Conservation (phyloP, 2,888 invertebrate genomes). For the Eucera pruinosa region DNA sequence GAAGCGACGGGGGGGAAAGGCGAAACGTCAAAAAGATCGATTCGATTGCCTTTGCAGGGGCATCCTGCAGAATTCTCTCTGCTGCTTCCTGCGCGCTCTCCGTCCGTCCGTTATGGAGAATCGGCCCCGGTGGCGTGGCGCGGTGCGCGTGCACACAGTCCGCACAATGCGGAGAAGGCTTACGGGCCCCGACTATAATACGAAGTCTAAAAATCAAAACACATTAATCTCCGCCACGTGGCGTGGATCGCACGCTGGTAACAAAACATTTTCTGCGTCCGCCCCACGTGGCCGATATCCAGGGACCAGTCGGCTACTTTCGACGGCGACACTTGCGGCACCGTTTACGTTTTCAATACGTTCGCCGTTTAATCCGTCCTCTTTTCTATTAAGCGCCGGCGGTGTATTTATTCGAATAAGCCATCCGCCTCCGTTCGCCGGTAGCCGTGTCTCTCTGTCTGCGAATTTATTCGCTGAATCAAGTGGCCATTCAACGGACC, state of each 20-base stretch:
- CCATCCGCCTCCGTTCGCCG: no score
- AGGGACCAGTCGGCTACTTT: slow-evolving; percentile 18
- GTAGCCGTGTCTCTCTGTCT: not conserved
- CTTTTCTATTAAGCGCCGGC: slow-evolving; percentile 3
- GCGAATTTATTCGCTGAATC: slow-evolving; percentile 34
- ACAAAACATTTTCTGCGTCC: slow-evolving; percentile 63
- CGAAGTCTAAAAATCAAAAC: slow-evolving; percentile 84
- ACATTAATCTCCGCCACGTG: slow-evolving; percentile 84
- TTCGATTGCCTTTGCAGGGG: slow-evolving; percentile 49
- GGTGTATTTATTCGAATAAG: slow-evolving; percentile 41
- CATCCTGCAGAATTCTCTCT: slow-evolving; percentile 45
- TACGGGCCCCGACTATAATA: slow-evolving; percentile 77
- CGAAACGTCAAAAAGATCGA: slow-evolving; percentile 57
- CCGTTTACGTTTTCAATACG: slow-evolving; percentile 43
- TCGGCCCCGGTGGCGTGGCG: slow-evolving; percentile 48
- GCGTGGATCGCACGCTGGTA: slow-evolving; percentile 81
- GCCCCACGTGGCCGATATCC: slow-evolving; percentile 53
- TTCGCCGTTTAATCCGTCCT: slow-evolving; percentile 21
- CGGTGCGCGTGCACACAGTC: slow-evolving; percentile 60
- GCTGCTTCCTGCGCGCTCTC: slow-evolving; percentile 49
- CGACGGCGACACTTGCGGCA: slow-evolving; percentile 52
- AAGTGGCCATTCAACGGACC: slow-evolving; percentile 14
- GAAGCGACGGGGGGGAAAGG: slow-evolving; percentile 35
- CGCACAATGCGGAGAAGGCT: slow-evolving; percentile 75
- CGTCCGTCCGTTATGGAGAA: slow-evolving; percentile 53